Evolutionary conservation across 2,113 vertebrate genomes (phyloP).

Genomic region (Nannospalax galili): DNA sequence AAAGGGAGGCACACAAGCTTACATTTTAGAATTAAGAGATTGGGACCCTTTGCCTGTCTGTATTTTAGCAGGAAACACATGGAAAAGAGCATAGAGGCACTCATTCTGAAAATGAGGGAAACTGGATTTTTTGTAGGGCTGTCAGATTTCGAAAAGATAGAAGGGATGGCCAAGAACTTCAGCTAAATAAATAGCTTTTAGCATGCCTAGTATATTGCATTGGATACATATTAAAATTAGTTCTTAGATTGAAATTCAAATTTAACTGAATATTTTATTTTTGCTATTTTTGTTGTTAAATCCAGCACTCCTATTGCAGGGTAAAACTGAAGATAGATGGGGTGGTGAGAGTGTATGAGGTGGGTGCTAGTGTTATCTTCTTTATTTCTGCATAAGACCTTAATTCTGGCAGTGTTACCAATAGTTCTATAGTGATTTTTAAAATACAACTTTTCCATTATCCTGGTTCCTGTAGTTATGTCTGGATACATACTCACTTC

Average conservation of each 20-base stretch:
- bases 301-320: background rate
- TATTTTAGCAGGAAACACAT: slow-evolving; percentile 24
- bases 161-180: background rate
- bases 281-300: background rate
- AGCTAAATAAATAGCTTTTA: slow-evolving; percentile 1
- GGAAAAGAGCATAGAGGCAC: background rate
- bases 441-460: background rate
- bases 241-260: slow-evolving; percentile 7
- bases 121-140: background rate
- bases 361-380: background rate
- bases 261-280: background rate
- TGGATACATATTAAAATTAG: background rate
- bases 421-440: background rate
- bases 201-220: background rate
- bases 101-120: background rate
- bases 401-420: background rate
- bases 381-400: slow-evolving; percentile 8
- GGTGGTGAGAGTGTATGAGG: background rate
- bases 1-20: background rate
- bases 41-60: background rate
- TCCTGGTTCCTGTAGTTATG: too few relatives aligned
- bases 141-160: background rate
- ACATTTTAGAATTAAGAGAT: background rate
- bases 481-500: too few relatives aligned
- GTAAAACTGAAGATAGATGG: background rate